Base-by-base conservation (phyloP, 2,797 vertebrate species). In the Lepus townsendii region DNA sequence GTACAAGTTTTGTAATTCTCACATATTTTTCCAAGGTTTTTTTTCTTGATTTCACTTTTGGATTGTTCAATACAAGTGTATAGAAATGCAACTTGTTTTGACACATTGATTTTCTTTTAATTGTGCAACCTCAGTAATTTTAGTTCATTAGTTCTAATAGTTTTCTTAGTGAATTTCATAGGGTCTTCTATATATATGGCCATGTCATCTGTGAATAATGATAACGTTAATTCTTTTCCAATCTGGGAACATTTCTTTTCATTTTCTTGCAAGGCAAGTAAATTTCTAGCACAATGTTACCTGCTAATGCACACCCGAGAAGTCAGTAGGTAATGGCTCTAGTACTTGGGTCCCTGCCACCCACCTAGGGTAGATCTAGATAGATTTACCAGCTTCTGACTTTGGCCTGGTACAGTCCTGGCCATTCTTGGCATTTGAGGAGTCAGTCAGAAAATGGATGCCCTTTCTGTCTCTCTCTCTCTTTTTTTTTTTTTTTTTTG, bases 31-130 rank as follows among this genome's bases (percentile, higher is more conserved):
- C 80, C 12, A 62, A 90, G 68, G 7, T 78, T 88, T 62, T 62
- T 95, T 89, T 63, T 80, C 66, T 75, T 83, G 32, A 73, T 66
- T 85, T 73, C 35, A 89, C 83, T 83, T 60, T 69, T 77, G 24
- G 52, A 52, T n/a, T 63, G 38, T 1, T 71, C 79, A 86, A 26
- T 84, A 13, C 11, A 62, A 76, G 35, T 80, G 3, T 83, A 42
- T 90, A 69, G 32, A 79, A 85, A 86, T 47, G 86, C 38, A 90
- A 57, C 32, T 82, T 26, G 60, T 76, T 63, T 91, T 3, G 76
- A 11, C 24, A 63, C 32, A 80, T 12, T 82, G 69, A 83, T 52
- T 65, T 80, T 66, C 30, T 47, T 47, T 47, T 47, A 47, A 71
- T 72, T 3, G 63, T 93, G 17, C 17, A 85, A 52, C 27, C 63